These are phyloP conservation scores for Emys orbicularis DNA, from an alignment of 2,797 vertebrate genomes.

Conservation along the genomic window DNA sequence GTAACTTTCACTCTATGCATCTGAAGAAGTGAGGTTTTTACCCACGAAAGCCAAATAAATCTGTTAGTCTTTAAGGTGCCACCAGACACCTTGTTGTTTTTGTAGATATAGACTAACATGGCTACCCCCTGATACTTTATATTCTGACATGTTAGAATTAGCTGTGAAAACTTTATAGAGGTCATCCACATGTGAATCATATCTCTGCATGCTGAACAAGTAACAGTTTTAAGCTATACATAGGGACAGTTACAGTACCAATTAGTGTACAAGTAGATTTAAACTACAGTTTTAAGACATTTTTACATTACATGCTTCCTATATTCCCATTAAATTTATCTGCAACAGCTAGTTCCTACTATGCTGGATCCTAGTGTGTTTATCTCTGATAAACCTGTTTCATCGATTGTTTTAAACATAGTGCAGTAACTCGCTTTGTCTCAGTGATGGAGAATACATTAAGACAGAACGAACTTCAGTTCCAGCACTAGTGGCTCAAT, in stretches of 20 bases:
- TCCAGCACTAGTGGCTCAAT: neutral
- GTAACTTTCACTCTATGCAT: too few species aligned
- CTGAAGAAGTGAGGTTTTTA: too few species aligned
- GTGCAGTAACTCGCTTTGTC: neutral
- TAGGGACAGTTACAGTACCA: rapidly evolving
- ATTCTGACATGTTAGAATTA: neutral
- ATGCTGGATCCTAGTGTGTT: rapidly evolving
- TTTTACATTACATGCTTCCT: neutral
- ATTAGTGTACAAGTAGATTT: neutral
- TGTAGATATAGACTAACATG: too few species aligned
- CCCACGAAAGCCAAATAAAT: too few species aligned
- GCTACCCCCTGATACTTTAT: neutral
- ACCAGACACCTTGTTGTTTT: too few species aligned
- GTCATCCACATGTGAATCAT: rapidly evolving
- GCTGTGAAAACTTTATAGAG: rapidly evolving
- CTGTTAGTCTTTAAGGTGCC: too few species aligned
- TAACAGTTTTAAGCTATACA: neutral
- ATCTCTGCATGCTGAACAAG: neutral
- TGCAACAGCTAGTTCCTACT: neutral
- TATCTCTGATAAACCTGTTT: neutral
- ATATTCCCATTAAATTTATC: neutral
- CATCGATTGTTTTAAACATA: neutral
- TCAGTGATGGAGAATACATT: neutral
- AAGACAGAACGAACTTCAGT: neutral
- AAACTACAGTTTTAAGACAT: neutral